These are phyloP conservation scores for Epistrophella euchroma DNA, from an alignment of 2,888 invertebrate genomes.

Conservation along the genomic window DNA sequence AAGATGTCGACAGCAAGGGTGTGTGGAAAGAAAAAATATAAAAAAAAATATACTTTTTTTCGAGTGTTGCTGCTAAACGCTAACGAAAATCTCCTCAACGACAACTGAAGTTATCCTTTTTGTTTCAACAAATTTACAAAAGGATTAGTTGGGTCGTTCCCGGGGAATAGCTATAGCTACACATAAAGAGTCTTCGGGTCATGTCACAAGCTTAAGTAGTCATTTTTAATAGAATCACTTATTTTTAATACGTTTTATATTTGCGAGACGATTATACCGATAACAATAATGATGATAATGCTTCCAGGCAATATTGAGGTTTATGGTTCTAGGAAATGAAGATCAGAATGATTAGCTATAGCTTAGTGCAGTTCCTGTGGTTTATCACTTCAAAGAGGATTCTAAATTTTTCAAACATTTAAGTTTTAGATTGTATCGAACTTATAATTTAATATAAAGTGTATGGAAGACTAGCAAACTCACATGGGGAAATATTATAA, in stretches of 20 bases:
- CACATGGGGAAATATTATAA: too few relatives aligned
- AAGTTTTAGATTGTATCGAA: too few relatives aligned
- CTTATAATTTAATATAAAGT: too few relatives aligned
- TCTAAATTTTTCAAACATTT: too few relatives aligned
- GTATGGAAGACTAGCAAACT: too few relatives aligned
- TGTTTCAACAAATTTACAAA: conserved; percentile 81
- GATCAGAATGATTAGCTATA: background rate
- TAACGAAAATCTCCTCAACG: conserved; percentile 49
- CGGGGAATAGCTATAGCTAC: background rate
- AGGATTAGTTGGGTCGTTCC: conserved; percentile 82
- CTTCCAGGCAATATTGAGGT: conserved; percentile 33
- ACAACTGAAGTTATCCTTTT: conserved; percentile 63
- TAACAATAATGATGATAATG: conserved; percentile 61
- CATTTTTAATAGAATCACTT: conserved; percentile 77
- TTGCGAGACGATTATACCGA: conserved; percentile 55
- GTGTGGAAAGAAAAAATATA: background rate
- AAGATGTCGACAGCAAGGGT: conserved; percentile 16
- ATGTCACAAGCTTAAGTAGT: conserved; percentile 74
- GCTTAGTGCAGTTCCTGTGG: background rate
- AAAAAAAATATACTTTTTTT: conserved; percentile 24
- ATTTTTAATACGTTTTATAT: conserved; percentile 76
- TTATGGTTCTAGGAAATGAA: background rate
- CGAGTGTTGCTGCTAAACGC: conserved; percentile 1
- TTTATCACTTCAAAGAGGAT: too few relatives aligned
- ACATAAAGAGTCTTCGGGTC: conserved; percentile 44